Percentiles rank a stretch among this genome's conserved stretches.
Evolutionary conservation across 2,888 invertebrate species (phyloP).

Genomic region (Eristalis tenax): DNA sequence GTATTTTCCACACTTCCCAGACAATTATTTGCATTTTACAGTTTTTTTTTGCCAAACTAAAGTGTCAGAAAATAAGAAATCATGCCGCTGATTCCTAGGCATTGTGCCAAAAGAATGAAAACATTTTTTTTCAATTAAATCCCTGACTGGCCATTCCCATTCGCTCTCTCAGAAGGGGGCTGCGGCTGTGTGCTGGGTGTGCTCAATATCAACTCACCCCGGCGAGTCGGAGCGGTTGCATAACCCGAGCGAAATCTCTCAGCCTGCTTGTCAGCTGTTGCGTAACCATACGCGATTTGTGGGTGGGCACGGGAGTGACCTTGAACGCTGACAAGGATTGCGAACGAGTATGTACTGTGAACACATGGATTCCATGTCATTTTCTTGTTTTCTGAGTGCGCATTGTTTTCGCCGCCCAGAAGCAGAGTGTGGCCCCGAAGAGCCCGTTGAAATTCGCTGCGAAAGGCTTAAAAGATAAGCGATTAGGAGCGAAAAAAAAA

Average conservation of each 20-base stretch:
- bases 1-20: not conserved
- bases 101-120: constrained; percentile 52
- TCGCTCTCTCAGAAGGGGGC: not conserved
- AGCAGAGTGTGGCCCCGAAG: not conserved
- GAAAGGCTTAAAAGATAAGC: not conserved
- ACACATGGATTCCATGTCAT: not conserved
- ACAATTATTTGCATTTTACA: not conserved
- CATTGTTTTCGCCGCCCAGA: not conserved
- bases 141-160: not conserved
- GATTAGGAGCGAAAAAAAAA: not conserved
- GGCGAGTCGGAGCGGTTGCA: constrained; percentile 6
- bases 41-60: not conserved
- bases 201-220: not conserved
- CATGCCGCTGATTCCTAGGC: constrained; percentile 52
- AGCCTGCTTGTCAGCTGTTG: constrained; percentile 55
- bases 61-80: constrained; percentile 60
- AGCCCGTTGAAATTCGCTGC: not conserved
- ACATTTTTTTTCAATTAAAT: constrained; percentile 52
- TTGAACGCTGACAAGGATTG: constrained; percentile 48
- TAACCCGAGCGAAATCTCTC: constrained; percentile 38
- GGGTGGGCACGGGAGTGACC: constrained; percentile 42
- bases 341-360: not conserved
- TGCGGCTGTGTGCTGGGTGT: constrained; percentile 2
- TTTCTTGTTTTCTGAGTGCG: not conserved
- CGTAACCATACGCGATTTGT: constrained; percentile 47